Conservation (phyloP, 2,113 vertebrate genomes). For the Crypturellus undulatus region DNA sequence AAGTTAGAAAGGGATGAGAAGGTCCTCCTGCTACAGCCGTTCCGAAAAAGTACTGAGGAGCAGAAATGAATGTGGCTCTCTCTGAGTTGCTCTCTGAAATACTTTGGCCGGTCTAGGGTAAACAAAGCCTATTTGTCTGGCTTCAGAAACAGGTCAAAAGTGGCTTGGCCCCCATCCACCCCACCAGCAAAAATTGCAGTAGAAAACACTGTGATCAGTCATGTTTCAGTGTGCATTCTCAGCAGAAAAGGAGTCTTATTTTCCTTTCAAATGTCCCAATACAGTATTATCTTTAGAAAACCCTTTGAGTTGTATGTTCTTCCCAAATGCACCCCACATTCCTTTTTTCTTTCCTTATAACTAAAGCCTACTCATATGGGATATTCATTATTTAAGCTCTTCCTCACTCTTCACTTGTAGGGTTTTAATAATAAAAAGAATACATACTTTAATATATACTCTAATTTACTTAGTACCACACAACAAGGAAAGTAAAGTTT, state of each 20-base stretch:
- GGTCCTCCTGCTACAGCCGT: not conserved
- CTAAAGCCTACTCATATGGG: not conserved
- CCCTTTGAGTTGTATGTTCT: not conserved
- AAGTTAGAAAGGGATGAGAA: not conserved
- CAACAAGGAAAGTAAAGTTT: not conserved
- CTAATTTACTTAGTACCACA: not conserved
- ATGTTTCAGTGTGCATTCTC: not conserved
- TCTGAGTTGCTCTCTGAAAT: slow-evolving; percentile 11
- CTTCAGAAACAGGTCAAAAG: slow-evolving; percentile 44
- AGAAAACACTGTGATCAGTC: slow-evolving; percentile 21
- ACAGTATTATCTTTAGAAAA: slow-evolving; percentile 14
- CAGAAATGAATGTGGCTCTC: slow-evolving; percentile 9
- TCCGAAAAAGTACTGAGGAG: slow-evolving; percentile 37
- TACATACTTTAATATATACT: not conserved
- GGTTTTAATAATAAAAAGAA: not conserved
- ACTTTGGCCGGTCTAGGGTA: slow-evolving; percentile 42
- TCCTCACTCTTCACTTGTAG: not conserved
- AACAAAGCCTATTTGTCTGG: slow-evolving; percentile 53
- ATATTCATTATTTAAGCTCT: not conserved
- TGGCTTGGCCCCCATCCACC: slow-evolving; percentile 30
- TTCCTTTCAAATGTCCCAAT: not conserved
- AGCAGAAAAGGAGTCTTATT: slow-evolving; percentile 9
- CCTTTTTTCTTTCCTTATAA: not conserved
- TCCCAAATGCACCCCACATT: not conserved
- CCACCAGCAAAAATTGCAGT: not conserved